A percentile compares a stretch with the other conserved stretches of the same genome.
Evolutionary conservation across 2,888 invertebrate species (phyloP).

Genomic region (Candidula unifasciata): DNA sequence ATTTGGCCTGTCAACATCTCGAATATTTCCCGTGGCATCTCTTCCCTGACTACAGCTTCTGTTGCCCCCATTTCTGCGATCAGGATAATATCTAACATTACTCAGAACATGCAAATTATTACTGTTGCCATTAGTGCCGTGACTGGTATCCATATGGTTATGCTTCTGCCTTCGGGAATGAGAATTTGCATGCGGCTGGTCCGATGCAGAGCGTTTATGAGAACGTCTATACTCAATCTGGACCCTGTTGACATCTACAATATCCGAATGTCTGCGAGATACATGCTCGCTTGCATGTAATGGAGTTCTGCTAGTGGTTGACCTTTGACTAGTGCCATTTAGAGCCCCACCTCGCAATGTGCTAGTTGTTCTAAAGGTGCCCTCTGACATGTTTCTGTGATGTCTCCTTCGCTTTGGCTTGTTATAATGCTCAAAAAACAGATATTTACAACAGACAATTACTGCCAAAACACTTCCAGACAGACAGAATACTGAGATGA

Average conservation of each 20-base stretch:
- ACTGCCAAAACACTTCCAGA: constrained; percentile 62
- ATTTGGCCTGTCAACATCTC: constrained; percentile 42
- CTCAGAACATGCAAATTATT: constrained; percentile 19
- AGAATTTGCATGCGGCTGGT: constrained; percentile 35
- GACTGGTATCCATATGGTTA: constrained; percentile 26
- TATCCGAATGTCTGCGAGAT: constrained; percentile 50
- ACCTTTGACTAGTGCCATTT: constrained; percentile 46
- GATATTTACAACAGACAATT: constrained; percentile 64
- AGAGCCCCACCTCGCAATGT: constrained; percentile 51
- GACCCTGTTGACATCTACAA: constrained; percentile 45
- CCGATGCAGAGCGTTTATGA: constrained; percentile 45
- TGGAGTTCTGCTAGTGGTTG: constrained; percentile 47
- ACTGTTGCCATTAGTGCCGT: constrained; percentile 11
- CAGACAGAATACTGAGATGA: constrained; percentile 63
- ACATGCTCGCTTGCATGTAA: constrained; percentile 44
- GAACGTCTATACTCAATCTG: constrained; percentile 48
- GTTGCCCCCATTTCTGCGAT: constrained; percentile 34
- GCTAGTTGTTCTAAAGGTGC: constrained; percentile 41
- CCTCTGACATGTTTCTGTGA: constrained; percentile 48
- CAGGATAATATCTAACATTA: constrained; percentile 34
- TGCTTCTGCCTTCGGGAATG: constrained; percentile 40
- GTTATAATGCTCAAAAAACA: constrained; percentile 60
- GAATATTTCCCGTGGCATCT: constrained; percentile 31
- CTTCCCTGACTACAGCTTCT: constrained; percentile 35
- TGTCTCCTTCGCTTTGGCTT: constrained; percentile 49